Evolutionary conservation across 2,888 invertebrate species (phyloP).

Genomic region (Eristalinus aeneus): DNA sequence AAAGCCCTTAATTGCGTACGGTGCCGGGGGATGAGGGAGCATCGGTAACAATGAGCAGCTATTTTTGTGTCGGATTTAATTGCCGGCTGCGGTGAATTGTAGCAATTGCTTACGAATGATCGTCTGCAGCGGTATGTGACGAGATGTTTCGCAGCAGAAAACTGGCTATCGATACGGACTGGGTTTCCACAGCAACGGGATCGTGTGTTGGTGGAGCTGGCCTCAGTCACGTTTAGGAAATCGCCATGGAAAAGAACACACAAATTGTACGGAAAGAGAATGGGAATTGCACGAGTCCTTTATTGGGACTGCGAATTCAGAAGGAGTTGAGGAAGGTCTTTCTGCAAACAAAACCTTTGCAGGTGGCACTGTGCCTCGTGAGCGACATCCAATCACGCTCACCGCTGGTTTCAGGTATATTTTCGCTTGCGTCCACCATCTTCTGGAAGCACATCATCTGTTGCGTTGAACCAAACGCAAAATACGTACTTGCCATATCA

Average conservation of each 20-base stretch:
- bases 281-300: no score
- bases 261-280: no score
- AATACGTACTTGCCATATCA: no score
- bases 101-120: conserved; percentile 22
- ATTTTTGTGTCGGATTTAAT: conserved; percentile 41
- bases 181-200: background rate
- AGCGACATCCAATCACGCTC: no score
- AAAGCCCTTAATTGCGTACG: conserved; percentile 46
- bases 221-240: background rate
- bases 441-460: no score
- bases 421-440: no score
- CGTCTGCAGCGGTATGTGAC: conserved; percentile 3
- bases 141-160: background rate
- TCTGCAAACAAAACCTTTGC: no score
- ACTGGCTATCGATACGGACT: background rate
- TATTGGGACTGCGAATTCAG: no score
- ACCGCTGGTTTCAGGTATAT: no score
- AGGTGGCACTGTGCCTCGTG: no score
- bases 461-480: no score
- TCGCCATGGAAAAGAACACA: background rate
- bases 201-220: background rate
- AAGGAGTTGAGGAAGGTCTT: no score
- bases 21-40: background rate
- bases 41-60: conserved; percentile 6
- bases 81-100: conserved; percentile 18